Evolutionary conservation across 2,888 invertebrate genomes (phyloP).

Genomic region (Eilema sororculum): DNA sequence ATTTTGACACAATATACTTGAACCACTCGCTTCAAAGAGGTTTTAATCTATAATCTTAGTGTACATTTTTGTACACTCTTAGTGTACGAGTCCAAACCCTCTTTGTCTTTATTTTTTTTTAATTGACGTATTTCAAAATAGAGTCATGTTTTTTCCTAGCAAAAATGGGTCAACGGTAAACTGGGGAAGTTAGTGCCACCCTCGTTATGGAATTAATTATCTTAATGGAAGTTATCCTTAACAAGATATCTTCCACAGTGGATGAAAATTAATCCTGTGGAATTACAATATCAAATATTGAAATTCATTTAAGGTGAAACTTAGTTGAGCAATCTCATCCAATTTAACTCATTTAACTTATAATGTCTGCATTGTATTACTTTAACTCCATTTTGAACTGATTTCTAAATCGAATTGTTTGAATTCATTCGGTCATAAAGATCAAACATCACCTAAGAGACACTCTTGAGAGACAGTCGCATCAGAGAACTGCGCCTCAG

Average conservation of each 20-base stretch:
- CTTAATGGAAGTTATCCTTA: not conserved
- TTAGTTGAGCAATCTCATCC: not conserved
- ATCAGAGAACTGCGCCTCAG: too few species aligned
- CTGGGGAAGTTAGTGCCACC: not conserved
- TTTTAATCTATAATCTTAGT: too few species aligned
- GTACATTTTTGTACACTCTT: not conserved
- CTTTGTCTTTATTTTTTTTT: not conserved
- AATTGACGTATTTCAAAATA: not conserved
- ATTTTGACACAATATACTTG: too few species aligned
- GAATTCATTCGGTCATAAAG: too few species aligned
- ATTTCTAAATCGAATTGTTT: too few species aligned
- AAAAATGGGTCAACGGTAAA: not conserved
- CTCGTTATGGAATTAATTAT: not conserved
- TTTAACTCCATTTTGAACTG: not conserved
- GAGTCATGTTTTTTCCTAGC: not conserved
- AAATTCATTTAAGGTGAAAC: slow-evolving; percentile 1
- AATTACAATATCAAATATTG: slow-evolving; percentile 1
- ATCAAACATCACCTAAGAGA: too few species aligned
- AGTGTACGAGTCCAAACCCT: not conserved
- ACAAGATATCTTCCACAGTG: not conserved
- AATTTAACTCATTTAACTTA: not conserved
- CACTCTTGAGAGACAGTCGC: too few species aligned
- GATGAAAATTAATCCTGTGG: not conserved
- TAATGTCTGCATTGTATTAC: not conserved
- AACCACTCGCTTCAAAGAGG: too few species aligned